phyloP scores from a whole-genome alignment of 2,797 vertebrate genomes.

The Odontamblyopus lacepedii region DNA sequence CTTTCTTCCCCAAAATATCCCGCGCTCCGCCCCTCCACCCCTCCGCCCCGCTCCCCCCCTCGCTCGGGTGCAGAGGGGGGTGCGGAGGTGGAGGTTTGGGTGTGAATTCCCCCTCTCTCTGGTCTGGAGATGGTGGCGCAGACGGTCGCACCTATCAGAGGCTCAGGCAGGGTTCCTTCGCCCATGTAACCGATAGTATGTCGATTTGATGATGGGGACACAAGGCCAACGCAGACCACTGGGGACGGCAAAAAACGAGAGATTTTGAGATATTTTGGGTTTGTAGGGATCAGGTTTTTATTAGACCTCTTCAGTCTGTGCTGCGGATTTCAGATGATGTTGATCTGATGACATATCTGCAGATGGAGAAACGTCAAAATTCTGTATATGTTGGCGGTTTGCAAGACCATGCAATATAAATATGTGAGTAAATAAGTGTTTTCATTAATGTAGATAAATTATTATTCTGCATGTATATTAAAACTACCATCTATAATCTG shows the following conservation, averaged over 20 bases:
- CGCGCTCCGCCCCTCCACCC: conserved; percentile 18
- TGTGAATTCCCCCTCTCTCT: conserved; percentile 64
- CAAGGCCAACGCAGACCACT: conserved; percentile 42
- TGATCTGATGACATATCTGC: not conserved
- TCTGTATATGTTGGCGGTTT: too few relatives aligned
- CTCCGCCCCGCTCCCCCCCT: conserved; percentile 24
- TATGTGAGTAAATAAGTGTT: too few relatives aligned
- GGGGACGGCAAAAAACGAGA: not conserved
- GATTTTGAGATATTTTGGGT: too few relatives aligned
- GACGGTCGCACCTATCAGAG: conserved; percentile 78
- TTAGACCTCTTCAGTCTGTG: too few relatives aligned
- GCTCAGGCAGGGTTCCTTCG: conserved; percentile 70
- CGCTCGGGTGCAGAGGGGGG: conserved; percentile 22
- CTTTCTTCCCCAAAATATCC: conserved; percentile 44
- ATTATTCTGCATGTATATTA: too few relatives aligned
- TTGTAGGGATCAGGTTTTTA: too few relatives aligned
- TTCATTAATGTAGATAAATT: too few relatives aligned
- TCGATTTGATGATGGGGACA: conserved; percentile 61
- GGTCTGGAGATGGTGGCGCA: conserved; percentile 66
- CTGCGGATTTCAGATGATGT: too few relatives aligned
- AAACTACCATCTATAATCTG: too few relatives aligned
- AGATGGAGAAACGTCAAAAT: too few relatives aligned
- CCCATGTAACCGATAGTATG: conserved; percentile 78
- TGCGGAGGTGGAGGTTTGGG: conserved; percentile 49
- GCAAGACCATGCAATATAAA: too few relatives aligned